Evolutionary conservation across 1,140 invertebrate species (phyloP).

Genomic region (Drosophila gunungcola): DNA sequence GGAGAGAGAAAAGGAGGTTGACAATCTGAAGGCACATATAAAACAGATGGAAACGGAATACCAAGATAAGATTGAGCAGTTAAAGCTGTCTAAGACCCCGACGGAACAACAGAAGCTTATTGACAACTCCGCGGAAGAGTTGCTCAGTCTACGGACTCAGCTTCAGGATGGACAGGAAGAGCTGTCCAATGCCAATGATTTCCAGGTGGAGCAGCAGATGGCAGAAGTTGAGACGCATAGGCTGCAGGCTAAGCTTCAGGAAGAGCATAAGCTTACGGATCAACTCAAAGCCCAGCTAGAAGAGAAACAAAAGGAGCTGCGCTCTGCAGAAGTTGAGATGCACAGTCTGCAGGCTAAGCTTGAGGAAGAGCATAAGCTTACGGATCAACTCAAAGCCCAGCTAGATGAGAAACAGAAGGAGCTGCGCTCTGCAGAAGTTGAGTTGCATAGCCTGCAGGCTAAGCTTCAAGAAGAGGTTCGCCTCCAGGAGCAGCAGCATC

Average conservation of each 20-base stretch:
- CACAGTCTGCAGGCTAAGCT: not conserved
- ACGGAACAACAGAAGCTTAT: too few relatives aligned
- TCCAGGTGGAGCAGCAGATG: constrained; percentile 2
- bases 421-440: constrained; percentile 38
- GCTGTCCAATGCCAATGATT: constrained; percentile 1
- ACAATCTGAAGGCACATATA: too few relatives aligned
- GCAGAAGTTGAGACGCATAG: constrained; percentile 25
- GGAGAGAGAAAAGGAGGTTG: too few relatives aligned
- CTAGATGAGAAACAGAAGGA: not conserved
- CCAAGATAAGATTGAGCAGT: too few relatives aligned
- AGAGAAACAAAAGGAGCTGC: constrained; percentile 12
- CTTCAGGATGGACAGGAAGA: not conserved
- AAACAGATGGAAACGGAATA: too few relatives aligned
- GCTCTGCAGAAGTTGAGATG: constrained; percentile 30
- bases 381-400: not conserved
- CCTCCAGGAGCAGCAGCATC: constrained; percentile 4
- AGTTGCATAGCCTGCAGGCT: not conserved
- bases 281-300: not conserved
- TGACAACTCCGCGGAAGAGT: too few relatives aligned
- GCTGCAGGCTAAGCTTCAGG: not conserved
- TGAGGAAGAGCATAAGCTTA: constrained; percentile 31
- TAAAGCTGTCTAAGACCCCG: too few relatives aligned
- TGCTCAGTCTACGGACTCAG: too few relatives aligned
- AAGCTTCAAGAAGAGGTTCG: constrained; percentile 9
- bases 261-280: constrained; percentile 27